These are phyloP conservation scores for Marronus borbonicus DNA, from an alignment of 2,888 invertebrate species.

Conservation along the genomic window DNA sequence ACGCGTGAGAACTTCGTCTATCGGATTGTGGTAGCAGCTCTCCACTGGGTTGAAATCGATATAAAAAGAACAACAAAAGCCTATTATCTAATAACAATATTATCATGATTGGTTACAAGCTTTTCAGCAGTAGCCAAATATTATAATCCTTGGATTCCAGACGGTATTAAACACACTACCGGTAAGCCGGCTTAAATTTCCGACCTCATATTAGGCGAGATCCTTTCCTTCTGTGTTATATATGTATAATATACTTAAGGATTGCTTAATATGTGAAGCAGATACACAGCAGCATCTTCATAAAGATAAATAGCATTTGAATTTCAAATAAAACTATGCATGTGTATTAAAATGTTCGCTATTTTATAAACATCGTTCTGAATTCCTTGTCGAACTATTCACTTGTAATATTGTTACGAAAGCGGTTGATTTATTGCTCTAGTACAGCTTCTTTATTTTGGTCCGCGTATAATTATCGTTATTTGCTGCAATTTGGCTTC, in stretches of 20 bases:
- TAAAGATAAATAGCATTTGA: slow-evolving; percentile 3
- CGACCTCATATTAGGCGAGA: slow-evolving; percentile 29
- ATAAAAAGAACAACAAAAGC: slow-evolving; percentile 51
- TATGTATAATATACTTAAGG: neutral
- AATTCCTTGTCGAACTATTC: too few relatives aligned
- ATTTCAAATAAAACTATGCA: too few relatives aligned
- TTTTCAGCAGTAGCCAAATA: slow-evolving; percentile 55
- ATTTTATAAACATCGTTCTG: too few relatives aligned
- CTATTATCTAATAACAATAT: slow-evolving; percentile 57
- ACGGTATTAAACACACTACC: slow-evolving; percentile 59
- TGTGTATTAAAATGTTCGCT: too few relatives aligned
- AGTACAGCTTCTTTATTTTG: too few relatives aligned
- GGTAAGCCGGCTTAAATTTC: slow-evolving; percentile 53
- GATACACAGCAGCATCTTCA: neutral
- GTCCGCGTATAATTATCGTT: too few relatives aligned
- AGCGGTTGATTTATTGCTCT: too few relatives aligned
- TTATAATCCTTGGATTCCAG: slow-evolving; percentile 59
- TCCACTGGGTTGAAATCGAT: slow-evolving; percentile 12
- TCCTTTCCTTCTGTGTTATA: slow-evolving; percentile 19
- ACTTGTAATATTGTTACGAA: too few relatives aligned
- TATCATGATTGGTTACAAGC: slow-evolving; percentile 54
- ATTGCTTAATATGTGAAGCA: slow-evolving; percentile 30
- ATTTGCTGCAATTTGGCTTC: too few relatives aligned
- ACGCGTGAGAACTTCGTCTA: neutral
- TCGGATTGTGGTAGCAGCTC: slow-evolving; percentile 30